phyloP scores from a whole-genome alignment of 2,797 vertebrate species.

The Cygnus olor region DNA sequence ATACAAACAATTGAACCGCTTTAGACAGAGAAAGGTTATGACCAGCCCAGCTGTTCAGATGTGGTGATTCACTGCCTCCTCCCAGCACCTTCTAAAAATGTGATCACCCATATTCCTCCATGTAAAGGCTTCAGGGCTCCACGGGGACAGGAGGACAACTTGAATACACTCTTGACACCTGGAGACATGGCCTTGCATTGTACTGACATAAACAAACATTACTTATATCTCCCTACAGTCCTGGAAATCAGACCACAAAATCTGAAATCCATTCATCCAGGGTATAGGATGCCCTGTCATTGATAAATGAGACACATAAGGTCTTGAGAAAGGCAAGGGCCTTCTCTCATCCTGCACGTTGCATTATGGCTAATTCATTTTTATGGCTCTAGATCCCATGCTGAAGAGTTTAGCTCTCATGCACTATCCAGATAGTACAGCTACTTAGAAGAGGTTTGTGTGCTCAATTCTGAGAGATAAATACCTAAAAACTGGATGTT shows the following conservation, averaged over 20 bases:
- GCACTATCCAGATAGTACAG: neutral
- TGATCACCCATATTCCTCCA: accelerated
- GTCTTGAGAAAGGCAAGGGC: neutral
- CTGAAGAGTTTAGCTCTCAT: neutral
- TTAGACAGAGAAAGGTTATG: neutral
- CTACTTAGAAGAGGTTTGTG: neutral
- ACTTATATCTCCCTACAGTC: neutral
- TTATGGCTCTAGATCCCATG: neutral
- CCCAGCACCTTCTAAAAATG: neutral
- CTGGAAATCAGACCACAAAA: neutral
- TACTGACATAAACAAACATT: neutral
- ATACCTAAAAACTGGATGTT: neutral
- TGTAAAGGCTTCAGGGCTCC: neutral
- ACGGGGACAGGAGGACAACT: neutral
- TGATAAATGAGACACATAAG: neutral
- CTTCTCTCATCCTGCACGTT: neutral
- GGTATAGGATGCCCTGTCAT: neutral
- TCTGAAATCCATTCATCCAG: neutral
- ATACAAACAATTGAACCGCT: neutral
- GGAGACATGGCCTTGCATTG: neutral
- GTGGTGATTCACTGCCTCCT: neutral
- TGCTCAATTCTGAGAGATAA: neutral
- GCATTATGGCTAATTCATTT: neutral
- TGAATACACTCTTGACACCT: neutral
- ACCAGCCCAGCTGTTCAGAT: neutral